These are phyloP conservation scores for Zaprionus davidi DNA, from an alignment of 1,140 invertebrate genomes.

Conservation along the genomic window DNA sequence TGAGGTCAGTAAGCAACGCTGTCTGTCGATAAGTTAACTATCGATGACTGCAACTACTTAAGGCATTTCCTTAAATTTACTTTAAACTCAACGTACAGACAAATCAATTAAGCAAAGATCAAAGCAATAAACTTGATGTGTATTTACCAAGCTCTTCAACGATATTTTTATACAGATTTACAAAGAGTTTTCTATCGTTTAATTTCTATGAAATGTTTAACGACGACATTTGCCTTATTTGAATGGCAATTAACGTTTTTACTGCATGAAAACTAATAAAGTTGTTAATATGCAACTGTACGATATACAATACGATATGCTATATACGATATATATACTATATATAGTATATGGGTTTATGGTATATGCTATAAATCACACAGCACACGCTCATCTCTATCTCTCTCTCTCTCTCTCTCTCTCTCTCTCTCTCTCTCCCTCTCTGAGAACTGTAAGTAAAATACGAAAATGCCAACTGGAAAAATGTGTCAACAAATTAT, in stretches of 20 bases:
- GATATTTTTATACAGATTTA: background rate
- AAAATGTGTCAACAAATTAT: constrained; percentile 52
- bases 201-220: background rate
- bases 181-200: background rate
- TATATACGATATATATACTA: background rate
- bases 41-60: background rate
- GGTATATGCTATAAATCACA: constrained; percentile 8
- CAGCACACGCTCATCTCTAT: constrained; percentile 18
- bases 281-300: background rate
- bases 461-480: constrained; percentile 20
- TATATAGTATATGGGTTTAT: background rate
- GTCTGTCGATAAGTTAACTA: background rate
- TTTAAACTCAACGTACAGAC: constrained; percentile 1
- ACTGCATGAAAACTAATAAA: background rate
- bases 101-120: constrained; percentile 39
- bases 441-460: background rate
- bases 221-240: constrained; percentile 1
- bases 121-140: background rate
- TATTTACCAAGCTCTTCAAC: background rate
- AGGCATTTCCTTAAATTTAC: background rate
- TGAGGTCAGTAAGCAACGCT: too few relatives aligned
- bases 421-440: too few relatives aligned
- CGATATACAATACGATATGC: background rate
- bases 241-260: background rate
- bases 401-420: too few relatives aligned